A percentile compares a stretch with the other conserved stretches of the same genome.
phyloP scores from a whole-genome alignment of 2,888 invertebrate species.

The Apantesis nais region DNA sequence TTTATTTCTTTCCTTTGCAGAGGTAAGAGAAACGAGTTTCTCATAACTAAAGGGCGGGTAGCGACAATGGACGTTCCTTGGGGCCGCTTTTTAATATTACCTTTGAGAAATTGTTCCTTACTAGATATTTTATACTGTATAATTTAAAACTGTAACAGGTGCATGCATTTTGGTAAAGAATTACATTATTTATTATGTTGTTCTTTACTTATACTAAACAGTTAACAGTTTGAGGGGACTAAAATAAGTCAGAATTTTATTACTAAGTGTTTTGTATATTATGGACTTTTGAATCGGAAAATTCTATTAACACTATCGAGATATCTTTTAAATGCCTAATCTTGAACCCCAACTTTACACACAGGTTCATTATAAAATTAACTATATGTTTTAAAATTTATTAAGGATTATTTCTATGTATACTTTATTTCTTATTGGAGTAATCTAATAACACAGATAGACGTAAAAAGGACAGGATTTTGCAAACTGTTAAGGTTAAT shows the following conservation, averaged over 20 bases:
- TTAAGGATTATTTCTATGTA: background rate
- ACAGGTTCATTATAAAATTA: background rate
- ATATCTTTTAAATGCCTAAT: background rate
- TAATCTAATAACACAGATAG: too few species aligned
- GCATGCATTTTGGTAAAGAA: background rate
- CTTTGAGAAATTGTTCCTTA: conserved; percentile 14
- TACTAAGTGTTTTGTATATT: background rate
- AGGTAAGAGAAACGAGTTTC: conserved; percentile 52
- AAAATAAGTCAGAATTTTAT: background rate
- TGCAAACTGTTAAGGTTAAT: too few species aligned
- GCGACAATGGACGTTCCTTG: conserved; percentile 39
- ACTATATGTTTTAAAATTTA: background rate
- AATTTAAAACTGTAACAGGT: background rate
- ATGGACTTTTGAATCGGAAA: background rate
- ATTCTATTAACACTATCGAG: background rate
- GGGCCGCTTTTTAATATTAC: conserved; percentile 26
- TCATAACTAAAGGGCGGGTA: conserved; percentile 42
- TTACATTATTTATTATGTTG: background rate
- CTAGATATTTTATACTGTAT: background rate
- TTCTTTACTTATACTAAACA: background rate
- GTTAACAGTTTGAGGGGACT: too few species aligned
- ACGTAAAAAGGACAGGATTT: too few species aligned
- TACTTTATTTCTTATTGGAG: background rate
- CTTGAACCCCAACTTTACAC: background rate
- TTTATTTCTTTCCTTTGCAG: conserved; percentile 48